Conservation (phyloP, 2,797 vertebrate species). For the Gorsachius magnificus region DNA sequence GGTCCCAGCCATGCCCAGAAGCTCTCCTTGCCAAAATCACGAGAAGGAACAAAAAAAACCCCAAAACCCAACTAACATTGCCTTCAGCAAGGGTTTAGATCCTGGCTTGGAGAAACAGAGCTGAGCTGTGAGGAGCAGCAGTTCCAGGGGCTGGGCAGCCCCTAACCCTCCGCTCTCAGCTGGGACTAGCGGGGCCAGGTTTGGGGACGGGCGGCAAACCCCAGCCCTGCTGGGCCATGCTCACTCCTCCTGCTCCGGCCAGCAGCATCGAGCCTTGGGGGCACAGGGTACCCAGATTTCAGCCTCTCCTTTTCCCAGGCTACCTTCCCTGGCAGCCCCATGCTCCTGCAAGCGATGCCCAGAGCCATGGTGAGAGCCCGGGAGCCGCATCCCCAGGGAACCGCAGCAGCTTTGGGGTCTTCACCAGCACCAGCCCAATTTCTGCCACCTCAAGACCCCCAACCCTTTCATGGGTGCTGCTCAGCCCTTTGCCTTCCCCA, state of each 20-base stretch:
- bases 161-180: not conserved
- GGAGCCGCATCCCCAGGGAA: not conserved
- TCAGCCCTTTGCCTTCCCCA: not conserved
- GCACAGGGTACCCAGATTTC: fast-evolving
- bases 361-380: fast-evolving
- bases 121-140: fast-evolving
- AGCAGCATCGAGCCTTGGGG: fast-evolving
- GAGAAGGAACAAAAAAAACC: not conserved
- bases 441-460: not conserved
- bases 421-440: not conserved
- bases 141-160: not conserved
- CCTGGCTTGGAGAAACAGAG: not conserved
- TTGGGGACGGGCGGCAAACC: not conserved
- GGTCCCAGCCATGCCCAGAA: not conserved
- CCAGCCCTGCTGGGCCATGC: not conserved
- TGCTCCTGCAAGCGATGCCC: fast-evolving
- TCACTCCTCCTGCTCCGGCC: not conserved
- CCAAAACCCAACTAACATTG: not conserved
- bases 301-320: not conserved
- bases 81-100: not conserved
- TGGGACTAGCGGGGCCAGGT: not conserved
- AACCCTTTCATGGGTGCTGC: not conserved
- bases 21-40: not conserved
- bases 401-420: not conserved
- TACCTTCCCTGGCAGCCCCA: not conserved